phyloP scores from a whole-genome alignment of 2,113 vertebrate genomes.

The Cinclus mexicanus region DNA sequence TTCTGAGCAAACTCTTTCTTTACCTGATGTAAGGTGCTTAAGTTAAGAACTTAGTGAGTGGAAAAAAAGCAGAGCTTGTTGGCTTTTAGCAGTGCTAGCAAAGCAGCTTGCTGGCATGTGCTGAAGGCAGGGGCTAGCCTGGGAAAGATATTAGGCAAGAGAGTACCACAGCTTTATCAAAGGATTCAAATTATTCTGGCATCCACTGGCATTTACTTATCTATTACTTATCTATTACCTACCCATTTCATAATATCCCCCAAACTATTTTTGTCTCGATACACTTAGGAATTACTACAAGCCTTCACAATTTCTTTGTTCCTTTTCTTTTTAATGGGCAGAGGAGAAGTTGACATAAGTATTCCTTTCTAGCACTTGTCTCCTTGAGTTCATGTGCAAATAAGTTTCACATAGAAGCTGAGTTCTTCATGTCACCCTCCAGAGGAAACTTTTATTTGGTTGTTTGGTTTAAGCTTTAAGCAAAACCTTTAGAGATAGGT shows the following conservation, averaged over 20 bases:
- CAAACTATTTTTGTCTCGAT: not conserved
- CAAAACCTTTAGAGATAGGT: not conserved
- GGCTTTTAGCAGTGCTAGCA: not conserved
- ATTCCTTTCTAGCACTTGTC: not conserved
- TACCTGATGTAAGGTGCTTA: not conserved
- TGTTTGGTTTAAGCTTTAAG: not conserved
- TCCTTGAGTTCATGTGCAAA: not conserved
- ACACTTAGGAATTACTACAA: not conserved
- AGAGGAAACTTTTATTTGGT: not conserved
- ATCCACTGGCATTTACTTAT: not conserved
- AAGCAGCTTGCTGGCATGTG: not conserved
- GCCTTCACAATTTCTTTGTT: not conserved
- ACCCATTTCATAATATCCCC: not conserved
- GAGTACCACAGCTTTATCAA: not conserved
- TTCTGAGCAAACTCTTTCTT: not conserved
- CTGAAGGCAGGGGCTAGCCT: fast-evolving
- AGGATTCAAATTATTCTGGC: not conserved
- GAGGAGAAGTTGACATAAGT: not conserved
- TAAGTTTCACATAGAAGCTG: not conserved
- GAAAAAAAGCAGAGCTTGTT: not conserved
- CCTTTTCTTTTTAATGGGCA: not conserved
- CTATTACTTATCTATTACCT: not conserved
- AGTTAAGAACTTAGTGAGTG: not conserved
- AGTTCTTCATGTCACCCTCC: not conserved
- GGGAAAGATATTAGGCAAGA: not conserved